phyloP scores from a whole-genome alignment of 2,888 invertebrate genomes.

The Piscicola geometra region DNA sequence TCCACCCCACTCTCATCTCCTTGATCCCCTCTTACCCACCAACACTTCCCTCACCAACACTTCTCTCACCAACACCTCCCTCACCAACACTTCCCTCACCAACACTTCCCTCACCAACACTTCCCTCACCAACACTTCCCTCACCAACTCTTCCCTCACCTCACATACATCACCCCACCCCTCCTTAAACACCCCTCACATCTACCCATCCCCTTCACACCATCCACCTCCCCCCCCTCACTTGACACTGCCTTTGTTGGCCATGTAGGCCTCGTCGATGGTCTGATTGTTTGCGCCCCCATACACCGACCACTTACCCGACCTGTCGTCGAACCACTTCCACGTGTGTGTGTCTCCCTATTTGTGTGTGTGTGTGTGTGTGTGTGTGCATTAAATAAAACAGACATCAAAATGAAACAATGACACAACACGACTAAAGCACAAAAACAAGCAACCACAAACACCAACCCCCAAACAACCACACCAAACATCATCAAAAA shows the following conservation, averaged over 20 bases:
- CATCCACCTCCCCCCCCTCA: slow-evolving; percentile 36
- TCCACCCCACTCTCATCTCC: not conserved
- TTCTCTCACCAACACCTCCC: no score
- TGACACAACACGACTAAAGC: no score
- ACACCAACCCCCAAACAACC: not conserved
- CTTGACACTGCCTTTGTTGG: slow-evolving; percentile 54
- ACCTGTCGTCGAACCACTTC: slow-evolving; percentile 80
- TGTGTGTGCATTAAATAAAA: no score
- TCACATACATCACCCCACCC: not conserved
- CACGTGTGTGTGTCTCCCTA: slow-evolving; percentile 59
- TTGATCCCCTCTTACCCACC: not conserved
- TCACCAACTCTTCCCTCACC: no score
- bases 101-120: not conserved
- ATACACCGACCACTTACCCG: slow-evolving; percentile 74
- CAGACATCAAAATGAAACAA: no score
- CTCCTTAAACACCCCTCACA: no score
- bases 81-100: no score
- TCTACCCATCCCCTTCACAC: not conserved
- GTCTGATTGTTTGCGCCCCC: slow-evolving; percentile 68
- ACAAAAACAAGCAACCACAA: no score
- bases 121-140: not conserved
- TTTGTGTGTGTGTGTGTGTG: not conserved
- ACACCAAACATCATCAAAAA: not conserved
- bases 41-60: slow-evolving; percentile 38
- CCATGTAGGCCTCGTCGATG: slow-evolving; percentile 73